phyloP scores from a whole-genome alignment of 2,113 vertebrate species.

The Chlorodrepanis virens region DNA sequence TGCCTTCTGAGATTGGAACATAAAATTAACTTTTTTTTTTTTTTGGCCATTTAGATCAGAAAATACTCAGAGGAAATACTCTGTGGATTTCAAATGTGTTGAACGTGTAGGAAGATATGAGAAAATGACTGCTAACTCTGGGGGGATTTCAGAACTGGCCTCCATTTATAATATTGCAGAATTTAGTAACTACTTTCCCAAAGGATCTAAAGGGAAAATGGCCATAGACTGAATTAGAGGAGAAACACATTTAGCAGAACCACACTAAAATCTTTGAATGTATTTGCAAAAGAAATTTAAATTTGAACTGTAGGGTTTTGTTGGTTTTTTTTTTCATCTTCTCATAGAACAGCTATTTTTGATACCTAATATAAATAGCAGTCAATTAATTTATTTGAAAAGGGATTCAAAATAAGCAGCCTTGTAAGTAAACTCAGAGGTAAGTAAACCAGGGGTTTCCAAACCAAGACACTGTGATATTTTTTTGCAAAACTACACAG shows the following conservation, averaged over 20 bases:
- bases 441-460: neutral
- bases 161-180: conserved; percentile 60
- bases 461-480: neutral
- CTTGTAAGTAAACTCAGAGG: neutral
- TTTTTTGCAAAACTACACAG: neutral
- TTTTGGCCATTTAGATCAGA: conserved; percentile 49
- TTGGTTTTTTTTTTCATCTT: neutral
- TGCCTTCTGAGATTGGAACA: conserved; percentile 31
- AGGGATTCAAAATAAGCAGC: neutral
- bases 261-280: neutral
- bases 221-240: conserved; percentile 36
- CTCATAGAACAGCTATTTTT: neutral
- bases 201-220: conserved; percentile 46
- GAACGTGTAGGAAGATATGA: conserved; percentile 61
- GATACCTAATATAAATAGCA: neutral
- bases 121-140: conserved; percentile 62
- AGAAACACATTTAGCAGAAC: conserved; percentile 31
- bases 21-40: conserved; percentile 36
- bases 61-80: conserved; percentile 59
- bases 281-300: conserved; percentile 28
- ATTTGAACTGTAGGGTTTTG: neutral
- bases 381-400: neutral
- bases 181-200: conserved; percentile 59
- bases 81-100: conserved; percentile 66
- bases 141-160: conserved; percentile 60